A percentile compares a stretch with the other conserved stretches of the same genome.
Conservation (phyloP, 2,888 invertebrate species). For the Gibbula magus region DNA sequence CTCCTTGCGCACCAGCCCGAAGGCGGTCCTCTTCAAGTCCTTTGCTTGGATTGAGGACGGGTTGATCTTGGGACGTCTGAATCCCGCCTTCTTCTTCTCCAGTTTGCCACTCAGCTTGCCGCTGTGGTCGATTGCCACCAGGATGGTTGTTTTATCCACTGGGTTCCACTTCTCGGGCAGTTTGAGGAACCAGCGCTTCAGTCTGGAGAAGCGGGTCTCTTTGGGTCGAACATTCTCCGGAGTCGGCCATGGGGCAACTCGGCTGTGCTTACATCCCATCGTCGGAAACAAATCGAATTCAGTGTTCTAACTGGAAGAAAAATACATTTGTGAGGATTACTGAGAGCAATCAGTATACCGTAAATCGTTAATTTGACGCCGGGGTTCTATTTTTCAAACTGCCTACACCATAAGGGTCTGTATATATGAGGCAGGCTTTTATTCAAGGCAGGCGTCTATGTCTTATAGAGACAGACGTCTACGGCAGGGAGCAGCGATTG, state of each 20-base stretch:
- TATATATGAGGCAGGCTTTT: no score
- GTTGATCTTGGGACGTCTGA: no score
- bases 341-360: no score
- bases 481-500: no score
- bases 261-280: background rate
- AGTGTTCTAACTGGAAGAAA: no score
- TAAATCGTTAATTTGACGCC: no score
- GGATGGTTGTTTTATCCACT: background rate
- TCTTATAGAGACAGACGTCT: no score
- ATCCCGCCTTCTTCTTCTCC: background rate
- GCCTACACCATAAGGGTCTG: no score
- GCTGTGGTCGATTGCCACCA: background rate
- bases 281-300: no score
- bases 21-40: background rate
- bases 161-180: background rate
- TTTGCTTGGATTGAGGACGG: background rate
- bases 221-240: background rate
- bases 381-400: no score
- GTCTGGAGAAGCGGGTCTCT: background rate
- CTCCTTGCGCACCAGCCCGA: background rate
- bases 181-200: background rate
- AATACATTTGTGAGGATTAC: no score
- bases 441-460: no score
- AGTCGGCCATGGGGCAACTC: background rate
- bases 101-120: background rate